Conservation (phyloP, 2,113 vertebrate species). For the Rana temporaria region DNA sequence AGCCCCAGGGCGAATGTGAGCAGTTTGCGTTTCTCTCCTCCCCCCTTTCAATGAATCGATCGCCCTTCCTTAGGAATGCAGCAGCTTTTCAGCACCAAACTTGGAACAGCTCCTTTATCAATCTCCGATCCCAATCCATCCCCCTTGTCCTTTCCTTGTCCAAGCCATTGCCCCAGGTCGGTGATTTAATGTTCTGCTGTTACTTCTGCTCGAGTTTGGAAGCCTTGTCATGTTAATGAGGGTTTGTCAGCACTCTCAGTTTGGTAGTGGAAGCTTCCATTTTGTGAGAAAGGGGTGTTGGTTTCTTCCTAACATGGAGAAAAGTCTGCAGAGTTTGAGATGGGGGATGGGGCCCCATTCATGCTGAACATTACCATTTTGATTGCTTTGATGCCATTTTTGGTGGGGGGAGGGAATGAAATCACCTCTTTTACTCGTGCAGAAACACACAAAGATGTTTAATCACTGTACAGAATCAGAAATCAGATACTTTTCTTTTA, state of each 20-base stretch:
- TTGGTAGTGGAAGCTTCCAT: conserved; percentile 98
- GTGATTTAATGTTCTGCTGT: neutral
- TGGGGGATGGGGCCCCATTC: conserved; percentile 90
- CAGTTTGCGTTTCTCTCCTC: neutral
- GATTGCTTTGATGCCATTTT: conserved; percentile 99
- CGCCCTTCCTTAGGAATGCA: conserved; percentile 71
- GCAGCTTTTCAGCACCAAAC: conserved; percentile 69
- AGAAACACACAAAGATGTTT: conserved; percentile 82
- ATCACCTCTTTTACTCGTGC: conserved; percentile 78
- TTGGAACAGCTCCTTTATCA: conserved; percentile 69
- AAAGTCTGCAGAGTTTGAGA: conserved; percentile 93
- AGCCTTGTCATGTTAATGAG: neutral
- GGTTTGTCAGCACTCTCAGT: conserved; percentile 69
- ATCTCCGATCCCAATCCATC: neutral
- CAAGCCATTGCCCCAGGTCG: neutral
- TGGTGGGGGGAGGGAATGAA: conserved; percentile 77
- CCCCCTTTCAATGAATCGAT: conserved; percentile 61
- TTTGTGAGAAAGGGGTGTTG: conserved; percentile 86
- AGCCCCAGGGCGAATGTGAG: conserved; percentile 28
- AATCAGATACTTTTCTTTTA: conserved; percentile 72
- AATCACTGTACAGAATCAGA: conserved; percentile 75
- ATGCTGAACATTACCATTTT: conserved; percentile 97
- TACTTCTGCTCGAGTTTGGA: conserved; percentile 38
- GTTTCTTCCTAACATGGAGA: conserved; percentile 84
- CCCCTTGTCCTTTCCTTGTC: neutral